phyloP scores from a whole-genome alignment of 2,888 invertebrate genomes.

The Xylota segnis region DNA sequence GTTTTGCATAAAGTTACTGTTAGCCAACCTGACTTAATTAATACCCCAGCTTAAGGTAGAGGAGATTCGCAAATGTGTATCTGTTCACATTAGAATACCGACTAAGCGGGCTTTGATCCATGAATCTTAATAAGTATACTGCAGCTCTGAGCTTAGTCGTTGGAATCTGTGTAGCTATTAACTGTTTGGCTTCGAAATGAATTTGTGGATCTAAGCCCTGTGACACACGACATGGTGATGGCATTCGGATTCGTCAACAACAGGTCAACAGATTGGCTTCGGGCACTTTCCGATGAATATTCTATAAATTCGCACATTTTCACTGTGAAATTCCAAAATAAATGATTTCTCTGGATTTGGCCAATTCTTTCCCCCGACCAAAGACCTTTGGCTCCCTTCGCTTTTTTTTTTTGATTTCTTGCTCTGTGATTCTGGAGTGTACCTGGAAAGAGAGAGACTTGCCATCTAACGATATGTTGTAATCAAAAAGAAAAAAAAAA shows the following conservation, averaged over 20 bases:
- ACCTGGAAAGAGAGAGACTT: not conserved
- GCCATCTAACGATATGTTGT: conserved; percentile 5
- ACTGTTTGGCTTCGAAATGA: not conserved
- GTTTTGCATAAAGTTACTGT: conserved; percentile 19
- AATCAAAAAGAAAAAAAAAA: conserved; percentile 13
- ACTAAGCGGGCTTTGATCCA: conserved; percentile 1
- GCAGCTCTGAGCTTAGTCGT: not conserved
- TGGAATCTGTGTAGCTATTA: not conserved
- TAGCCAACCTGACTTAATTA: conserved; percentile 10
- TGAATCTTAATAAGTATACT: conserved; percentile 3
- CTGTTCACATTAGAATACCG: conserved; percentile 4
- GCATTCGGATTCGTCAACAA: not conserved
- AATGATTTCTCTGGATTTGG: not conserved
- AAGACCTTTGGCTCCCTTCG: conserved; percentile 12
- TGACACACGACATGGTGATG: conserved; percentile 2
- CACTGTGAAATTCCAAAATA: not conserved
- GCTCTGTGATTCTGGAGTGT: conserved; percentile 2
- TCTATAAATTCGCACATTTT: conserved; percentile 8
- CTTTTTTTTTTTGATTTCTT: not conserved
- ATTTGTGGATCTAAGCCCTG: not conserved
- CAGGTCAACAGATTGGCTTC: conserved; percentile 47
- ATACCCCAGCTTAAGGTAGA: not conserved
- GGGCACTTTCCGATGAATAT: conserved; percentile 27
- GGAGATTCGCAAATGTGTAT: not conserved
- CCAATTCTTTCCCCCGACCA: conserved; percentile 4